Evolutionary conservation across 1,140 invertebrate species (phyloP), one percentile per base, ranked within the genome.

Genomic region (Parasteatoda tepidariorum): DNA sequence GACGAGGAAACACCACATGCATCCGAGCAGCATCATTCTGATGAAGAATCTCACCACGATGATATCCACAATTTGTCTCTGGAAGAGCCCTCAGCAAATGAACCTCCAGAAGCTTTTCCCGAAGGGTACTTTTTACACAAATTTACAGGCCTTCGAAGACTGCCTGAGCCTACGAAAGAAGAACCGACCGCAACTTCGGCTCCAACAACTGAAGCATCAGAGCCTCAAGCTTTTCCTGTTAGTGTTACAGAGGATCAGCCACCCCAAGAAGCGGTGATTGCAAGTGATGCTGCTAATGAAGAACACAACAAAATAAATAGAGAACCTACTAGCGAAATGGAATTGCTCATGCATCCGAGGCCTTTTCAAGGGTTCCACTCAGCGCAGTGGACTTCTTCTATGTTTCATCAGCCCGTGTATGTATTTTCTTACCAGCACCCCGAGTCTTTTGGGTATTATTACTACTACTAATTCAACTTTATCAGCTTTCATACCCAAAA

Each of bases 401-500:
- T 83, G 68, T 66, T 64, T 55, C 81, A 66, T 54, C 81, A 73
- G 55, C 81, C 81, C 34, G 81, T 83, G 68, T 83, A 83, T 74
- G 81, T 83, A 55, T 83, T 64, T 74, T 55, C 81, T 74, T 83
- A 83, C 33, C 55, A 83, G 57, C 55, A 73, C 57, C 81, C 81
- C 68, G 68, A 83, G 38, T 62, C 81, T 83, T 74, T 64, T 71
- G 81, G 81, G 68, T 83, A 73, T 28, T 61, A 83, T 74, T 83
- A 83, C 41, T 83, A 41, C 81, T 83, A 68, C 78, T 82, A 34
- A 82, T 7, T 38, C 78, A 24, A 33, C 61, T 5, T 28, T 26
- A 28, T 7, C 30, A 1, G 33, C 31, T 11, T 13, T 82, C 13
- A 22, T 82, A 38, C 78, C 78, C 5, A 82, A 48, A 62, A 71